A percentile compares a stretch with the other conserved stretches of the same genome.
phyloP scores from a whole-genome alignment of 2,113 vertebrate species.

The Calidris pugnax region DNA sequence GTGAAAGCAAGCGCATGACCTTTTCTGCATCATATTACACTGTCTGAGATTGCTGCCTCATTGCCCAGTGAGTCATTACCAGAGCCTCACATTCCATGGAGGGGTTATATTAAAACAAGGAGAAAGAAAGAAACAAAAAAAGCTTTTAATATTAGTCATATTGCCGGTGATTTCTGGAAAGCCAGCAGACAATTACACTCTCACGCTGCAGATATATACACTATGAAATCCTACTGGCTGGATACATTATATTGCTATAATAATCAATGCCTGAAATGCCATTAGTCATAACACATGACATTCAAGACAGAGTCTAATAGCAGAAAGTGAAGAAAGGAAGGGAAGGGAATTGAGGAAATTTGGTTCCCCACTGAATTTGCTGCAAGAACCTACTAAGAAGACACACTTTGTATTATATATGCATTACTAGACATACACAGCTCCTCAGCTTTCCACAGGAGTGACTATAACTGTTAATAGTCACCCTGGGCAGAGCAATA shows the following conservation, averaged over 20 bases:
- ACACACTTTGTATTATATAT: neutral
- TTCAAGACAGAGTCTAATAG: neutral
- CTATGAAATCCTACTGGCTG: neutral
- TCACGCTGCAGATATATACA: neutral
- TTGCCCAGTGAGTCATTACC: slow-evolving; percentile 8
- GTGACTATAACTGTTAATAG: neutral
- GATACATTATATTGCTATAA: neutral
- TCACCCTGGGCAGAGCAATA: neutral
- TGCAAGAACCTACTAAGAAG: neutral
- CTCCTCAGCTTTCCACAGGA: neutral
- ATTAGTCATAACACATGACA: neutral
- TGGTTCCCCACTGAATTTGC: neutral
- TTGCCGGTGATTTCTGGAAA: slow-evolving; percentile 15
- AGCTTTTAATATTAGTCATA: slow-evolving; percentile 1
- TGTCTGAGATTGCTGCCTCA: slow-evolving; percentile 18
- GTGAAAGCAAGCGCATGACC: slow-evolving; percentile 19
- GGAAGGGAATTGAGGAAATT: neutral
- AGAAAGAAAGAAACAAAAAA: neutral
- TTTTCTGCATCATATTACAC: neutral
- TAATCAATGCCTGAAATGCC: neutral
- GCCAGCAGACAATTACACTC: slow-evolving; percentile 1
- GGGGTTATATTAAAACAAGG: neutral
- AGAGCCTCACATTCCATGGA: neutral
- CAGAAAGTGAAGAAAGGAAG: neutral
- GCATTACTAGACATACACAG: neutral